Evolutionary conservation across 2,797 vertebrate species (phyloP).

Genomic region (Pyrocephalus nanus): DNA sequence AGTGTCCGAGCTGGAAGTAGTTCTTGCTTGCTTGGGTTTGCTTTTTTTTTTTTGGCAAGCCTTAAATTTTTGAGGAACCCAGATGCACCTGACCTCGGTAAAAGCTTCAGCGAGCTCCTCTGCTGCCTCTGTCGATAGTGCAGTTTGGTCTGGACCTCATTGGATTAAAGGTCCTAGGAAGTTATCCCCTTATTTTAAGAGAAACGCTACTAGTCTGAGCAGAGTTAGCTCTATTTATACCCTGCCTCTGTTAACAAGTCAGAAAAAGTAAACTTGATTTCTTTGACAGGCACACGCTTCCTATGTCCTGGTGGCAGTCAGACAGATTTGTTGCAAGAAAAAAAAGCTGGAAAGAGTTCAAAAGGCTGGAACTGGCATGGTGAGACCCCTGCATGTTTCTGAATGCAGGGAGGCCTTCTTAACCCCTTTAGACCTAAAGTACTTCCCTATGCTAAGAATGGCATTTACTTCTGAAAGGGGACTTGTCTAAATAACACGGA

Average conservation of each 20-base stretch:
- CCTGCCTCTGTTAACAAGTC: slow-evolving; percentile 78
- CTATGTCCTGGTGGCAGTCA: slow-evolving; percentile 84
- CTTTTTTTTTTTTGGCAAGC: background rate
- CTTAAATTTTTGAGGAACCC: slow-evolving; percentile 30
- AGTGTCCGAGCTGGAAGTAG: slow-evolving; percentile 15
- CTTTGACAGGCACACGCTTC: slow-evolving; percentile 81
- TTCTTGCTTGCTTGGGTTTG: background rate
- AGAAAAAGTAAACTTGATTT: slow-evolving; percentile 80
- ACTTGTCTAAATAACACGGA: slow-evolving; percentile 75
- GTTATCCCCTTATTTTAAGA: slow-evolving; percentile 72
- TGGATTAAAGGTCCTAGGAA: slow-evolving; percentile 75
- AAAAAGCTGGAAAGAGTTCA: slow-evolving; percentile 84
- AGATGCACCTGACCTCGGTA: slow-evolving; percentile 61
- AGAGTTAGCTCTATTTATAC: slow-evolving; percentile 83
- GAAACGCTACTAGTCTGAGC: slow-evolving; percentile 70
- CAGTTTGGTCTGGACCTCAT: slow-evolving; percentile 63
- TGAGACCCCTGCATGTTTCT: slow-evolving; percentile 92
- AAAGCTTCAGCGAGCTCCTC: slow-evolving; percentile 53
- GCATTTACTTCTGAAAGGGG: slow-evolving; percentile 75
- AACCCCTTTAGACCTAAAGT: slow-evolving; percentile 86
- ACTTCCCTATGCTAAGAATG: slow-evolving; percentile 78
- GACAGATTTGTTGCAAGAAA: slow-evolving; percentile 84
- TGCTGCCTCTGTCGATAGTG: slow-evolving; percentile 36
- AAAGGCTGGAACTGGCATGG: slow-evolving; percentile 86
- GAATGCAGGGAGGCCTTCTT: slow-evolving; percentile 87